Conservation (phyloP, 2,113 vertebrate species). For the Procavia capensis region DNA sequence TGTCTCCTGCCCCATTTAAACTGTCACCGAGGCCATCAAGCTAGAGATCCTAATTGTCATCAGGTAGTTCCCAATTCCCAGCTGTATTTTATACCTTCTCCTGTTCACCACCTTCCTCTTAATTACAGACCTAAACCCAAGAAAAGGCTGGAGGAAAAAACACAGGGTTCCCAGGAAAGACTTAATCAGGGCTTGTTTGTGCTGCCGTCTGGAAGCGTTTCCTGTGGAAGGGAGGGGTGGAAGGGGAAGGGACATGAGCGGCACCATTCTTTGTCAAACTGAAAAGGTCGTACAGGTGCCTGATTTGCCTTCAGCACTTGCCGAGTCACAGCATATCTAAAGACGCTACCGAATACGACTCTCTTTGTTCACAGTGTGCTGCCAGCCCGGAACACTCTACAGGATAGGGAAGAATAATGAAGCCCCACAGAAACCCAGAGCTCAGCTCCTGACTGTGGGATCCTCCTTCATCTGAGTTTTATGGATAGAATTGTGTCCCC, state of each 20-base stretch:
- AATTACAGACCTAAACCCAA: slow-evolving; percentile 57
- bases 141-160: slow-evolving; percentile 27
- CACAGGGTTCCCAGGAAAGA: neutral
- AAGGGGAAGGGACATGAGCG: neutral
- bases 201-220: slow-evolving; percentile 32
- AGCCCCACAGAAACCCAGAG: neutral
- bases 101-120: slow-evolving; percentile 48
- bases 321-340: slow-evolving; percentile 29
- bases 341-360: neutral
- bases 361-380: slow-evolving; percentile 48
- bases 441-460: neutral
- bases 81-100: neutral
- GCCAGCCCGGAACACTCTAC: slow-evolving; percentile 37
- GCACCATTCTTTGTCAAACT: neutral
- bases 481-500: neutral
- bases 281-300: slow-evolving; percentile 46
- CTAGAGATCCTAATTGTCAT: neutral
- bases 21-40: neutral
- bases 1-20: neutral
- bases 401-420: neutral
- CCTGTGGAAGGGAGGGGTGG: neutral
- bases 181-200: slow-evolving; percentile 61
- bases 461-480: neutral
- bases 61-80: neutral
- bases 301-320: slow-evolving; percentile 31